Evolutionary conservation across 2,888 invertebrate genomes (phyloP).

Genomic region (Leptura quadrifasciata): DNA sequence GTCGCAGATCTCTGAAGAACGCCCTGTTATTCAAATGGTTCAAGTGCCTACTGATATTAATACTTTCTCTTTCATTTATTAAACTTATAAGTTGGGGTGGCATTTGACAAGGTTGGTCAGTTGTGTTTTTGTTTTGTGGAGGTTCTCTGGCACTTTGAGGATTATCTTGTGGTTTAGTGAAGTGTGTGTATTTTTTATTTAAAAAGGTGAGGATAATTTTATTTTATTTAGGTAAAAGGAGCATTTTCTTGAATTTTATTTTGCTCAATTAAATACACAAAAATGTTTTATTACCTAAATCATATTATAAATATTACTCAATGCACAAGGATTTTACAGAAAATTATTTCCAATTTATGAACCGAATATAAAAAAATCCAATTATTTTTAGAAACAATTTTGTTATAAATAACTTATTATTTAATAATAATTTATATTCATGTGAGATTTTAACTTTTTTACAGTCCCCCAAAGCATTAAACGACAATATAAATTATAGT

Average conservation of each 20-base stretch:
- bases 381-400: not conserved
- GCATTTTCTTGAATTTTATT: not conserved
- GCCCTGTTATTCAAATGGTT: conserved; percentile 5
- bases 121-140: conserved; percentile 33
- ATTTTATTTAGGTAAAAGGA: not conserved
- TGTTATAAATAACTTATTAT: not conserved
- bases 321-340: not conserved
- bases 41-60: not conserved
- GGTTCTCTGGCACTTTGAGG: conserved; percentile 14
- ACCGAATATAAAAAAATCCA: not conserved
- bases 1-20: conserved; percentile 14
- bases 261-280: too few species aligned
- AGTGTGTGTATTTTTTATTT: not conserved
- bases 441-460: not conserved
- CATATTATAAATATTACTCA: too few species aligned
- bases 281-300: too few species aligned
- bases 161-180: not conserved
- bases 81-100: conserved; percentile 40
- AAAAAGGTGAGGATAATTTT: not conserved
- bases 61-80: conserved; percentile 42
- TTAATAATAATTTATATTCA: not conserved
- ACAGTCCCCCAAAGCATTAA: not conserved
- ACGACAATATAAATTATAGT: too few species aligned
- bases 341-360: not conserved
- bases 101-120: conserved; percentile 38